Conservation (phyloP, 2,797 vertebrate species). For the Tachyglossus aculeatus region DNA sequence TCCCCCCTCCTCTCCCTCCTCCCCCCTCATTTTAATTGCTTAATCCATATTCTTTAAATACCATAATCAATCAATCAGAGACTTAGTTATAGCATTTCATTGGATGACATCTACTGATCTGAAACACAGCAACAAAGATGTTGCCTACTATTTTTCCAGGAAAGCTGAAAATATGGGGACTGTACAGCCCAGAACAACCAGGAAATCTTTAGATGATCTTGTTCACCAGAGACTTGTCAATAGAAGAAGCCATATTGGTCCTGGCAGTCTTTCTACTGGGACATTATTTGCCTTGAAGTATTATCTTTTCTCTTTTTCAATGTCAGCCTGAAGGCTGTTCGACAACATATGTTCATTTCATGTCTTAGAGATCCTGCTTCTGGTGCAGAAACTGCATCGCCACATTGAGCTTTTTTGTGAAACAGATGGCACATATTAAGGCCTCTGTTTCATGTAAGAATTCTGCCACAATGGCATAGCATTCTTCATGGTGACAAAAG, state of each 20-base stretch:
- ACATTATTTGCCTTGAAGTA: constrained; percentile 98
- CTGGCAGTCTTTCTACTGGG: constrained; percentile 95
- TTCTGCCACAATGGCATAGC: constrained; percentile 81
- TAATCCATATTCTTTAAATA: constrained; percentile 27
- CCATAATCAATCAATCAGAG: constrained; percentile 57
- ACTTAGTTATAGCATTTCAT: constrained; percentile 66
- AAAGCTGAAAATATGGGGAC: constrained; percentile 63
- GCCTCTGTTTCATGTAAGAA: constrained; percentile 81
- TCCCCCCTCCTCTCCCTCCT: too few relatives aligned
- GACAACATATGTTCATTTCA: constrained; percentile 98
- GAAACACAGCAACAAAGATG: constrained; percentile 69
- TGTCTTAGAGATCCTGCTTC: constrained; percentile 93
- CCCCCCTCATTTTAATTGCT: not conserved
- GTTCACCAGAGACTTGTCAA: constrained; percentile 95
- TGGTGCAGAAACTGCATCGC: constrained; percentile 82
- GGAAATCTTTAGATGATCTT: constrained; percentile 83
- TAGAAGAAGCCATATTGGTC: constrained; percentile 87
- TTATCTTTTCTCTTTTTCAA: constrained; percentile 96
- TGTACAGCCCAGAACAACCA: constrained; percentile 75
- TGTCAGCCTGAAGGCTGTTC: constrained; percentile 95
- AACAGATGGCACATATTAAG: constrained; percentile 96
- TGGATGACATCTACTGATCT: constrained; percentile 75
- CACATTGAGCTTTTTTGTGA: constrained; percentile 76
- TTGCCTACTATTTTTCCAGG: constrained; percentile 65
- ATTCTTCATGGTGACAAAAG: constrained; percentile 91